phyloP scores from a whole-genome alignment of 2,888 invertebrate species.

The Drosophila atripex region DNA sequence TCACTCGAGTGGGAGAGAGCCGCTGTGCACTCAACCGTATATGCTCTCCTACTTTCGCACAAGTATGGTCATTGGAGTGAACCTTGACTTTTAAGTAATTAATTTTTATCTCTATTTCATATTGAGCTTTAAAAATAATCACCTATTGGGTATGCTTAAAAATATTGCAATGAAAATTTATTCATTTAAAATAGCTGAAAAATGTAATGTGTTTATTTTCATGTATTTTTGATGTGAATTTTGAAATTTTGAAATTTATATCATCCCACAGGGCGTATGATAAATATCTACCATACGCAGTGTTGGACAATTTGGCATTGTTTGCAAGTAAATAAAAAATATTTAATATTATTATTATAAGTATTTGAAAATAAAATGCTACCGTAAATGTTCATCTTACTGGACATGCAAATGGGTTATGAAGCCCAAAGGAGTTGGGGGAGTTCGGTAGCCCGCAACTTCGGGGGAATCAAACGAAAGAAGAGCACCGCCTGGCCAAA shows the following conservation, averaged over 20 bases:
- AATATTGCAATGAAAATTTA: no score
- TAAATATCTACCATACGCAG: background rate
- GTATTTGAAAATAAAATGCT: background rate
- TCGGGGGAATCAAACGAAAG: slow-evolving; percentile 25
- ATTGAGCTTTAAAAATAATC: background rate
- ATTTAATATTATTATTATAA: background rate
- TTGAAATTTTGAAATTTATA: no score
- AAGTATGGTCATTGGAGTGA: background rate
- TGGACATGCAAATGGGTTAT: slow-evolving; percentile 38
- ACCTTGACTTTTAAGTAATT: background rate
- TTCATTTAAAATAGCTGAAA: background rate
- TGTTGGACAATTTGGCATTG: background rate
- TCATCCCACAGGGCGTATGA: slow-evolving; percentile 2
- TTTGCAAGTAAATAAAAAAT: background rate
- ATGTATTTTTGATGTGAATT: no score
- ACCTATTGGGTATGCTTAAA: background rate
- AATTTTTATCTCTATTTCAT: no score
- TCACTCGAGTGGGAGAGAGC: background rate
- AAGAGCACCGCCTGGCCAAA: slow-evolving; percentile 24
- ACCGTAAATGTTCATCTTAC: slow-evolving; percentile 2
- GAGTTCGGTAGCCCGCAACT: background rate
- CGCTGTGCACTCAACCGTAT: background rate
- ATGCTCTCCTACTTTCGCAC: background rate
- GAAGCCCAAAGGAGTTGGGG: slow-evolving; percentile 12
- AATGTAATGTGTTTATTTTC: no score